Conservation (phyloP, 1,140 invertebrate species). For the Glomeris maerens region DNA sequence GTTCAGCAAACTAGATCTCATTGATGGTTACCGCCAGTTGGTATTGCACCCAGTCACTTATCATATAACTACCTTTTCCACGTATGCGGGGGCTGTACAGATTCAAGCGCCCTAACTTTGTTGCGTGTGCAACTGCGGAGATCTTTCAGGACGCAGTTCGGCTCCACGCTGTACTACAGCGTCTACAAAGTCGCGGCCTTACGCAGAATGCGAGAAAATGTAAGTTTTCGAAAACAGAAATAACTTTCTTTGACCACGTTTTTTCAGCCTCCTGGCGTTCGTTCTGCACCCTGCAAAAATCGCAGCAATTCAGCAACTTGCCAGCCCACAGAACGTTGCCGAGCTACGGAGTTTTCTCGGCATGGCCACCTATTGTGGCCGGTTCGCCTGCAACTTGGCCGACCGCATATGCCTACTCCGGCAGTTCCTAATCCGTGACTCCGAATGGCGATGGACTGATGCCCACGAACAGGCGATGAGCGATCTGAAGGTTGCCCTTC, state of each 20-base stretch:
- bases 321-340: no score
- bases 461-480: slow-evolving; percentile 16
- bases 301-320: slow-evolving; percentile 20
- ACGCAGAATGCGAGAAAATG: slow-evolving; percentile 18
- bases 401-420: slow-evolving; percentile 20
- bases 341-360: no score
- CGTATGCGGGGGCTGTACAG: no score
- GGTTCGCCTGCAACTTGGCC: slow-evolving; percentile 23
- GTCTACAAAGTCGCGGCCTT: no score
- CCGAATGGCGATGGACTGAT: slow-evolving; percentile 9
- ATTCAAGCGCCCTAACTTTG: no score
- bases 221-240: slow-evolving; percentile 15
- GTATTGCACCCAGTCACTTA: no score
- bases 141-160: no score
- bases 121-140: no score
- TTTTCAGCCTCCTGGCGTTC: slow-evolving; percentile 23
- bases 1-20: no score
- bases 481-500: slow-evolving; percentile 9
- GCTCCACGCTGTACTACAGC: no score
- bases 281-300: slow-evolving; percentile 25
- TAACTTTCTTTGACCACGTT: slow-evolving; percentile 27
- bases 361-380: slow-evolving; percentile 29
- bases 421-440: slow-evolving; percentile 11
- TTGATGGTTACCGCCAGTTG: no score
- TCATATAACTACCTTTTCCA: no score